Evolutionary conservation across 2,113 vertebrate species (phyloP).

Genomic region (Elephas maximus): DNA sequence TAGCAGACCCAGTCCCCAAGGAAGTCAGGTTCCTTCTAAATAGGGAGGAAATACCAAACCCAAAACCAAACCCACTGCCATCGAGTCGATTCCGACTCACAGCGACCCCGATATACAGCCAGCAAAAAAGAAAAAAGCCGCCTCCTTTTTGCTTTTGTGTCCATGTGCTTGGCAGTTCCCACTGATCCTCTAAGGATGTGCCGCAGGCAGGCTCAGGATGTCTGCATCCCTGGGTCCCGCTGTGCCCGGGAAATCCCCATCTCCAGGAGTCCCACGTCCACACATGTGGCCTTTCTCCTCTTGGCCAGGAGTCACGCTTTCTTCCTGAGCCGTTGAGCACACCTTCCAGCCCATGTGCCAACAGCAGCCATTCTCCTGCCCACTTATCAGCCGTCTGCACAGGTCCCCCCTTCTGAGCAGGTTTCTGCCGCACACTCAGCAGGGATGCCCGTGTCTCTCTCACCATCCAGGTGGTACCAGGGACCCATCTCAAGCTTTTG

Average conservation of each 20-base stretch:
- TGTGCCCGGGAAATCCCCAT: slow-evolving; percentile 80
- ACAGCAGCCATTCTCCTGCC: background rate
- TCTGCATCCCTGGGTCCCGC: slow-evolving; percentile 68
- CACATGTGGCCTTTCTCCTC: slow-evolving; percentile 65
- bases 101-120: background rate
- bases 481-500: background rate
- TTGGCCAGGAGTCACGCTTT: slow-evolving; percentile 55
- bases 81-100: too few relatives aligned
- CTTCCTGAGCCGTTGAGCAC: slow-evolving; percentile 54
- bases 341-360: background rate
- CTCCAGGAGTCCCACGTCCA: slow-evolving; percentile 74
- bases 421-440: background rate
- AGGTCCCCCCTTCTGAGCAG: background rate
- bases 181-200: slow-evolving; percentile 66
- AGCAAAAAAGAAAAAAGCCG: background rate
- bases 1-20: slow-evolving; percentile 22
- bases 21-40: slow-evolving; percentile 47
- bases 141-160: slow-evolving; percentile 35
- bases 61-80: too few relatives aligned
- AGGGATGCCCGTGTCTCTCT: background rate
- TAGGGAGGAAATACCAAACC: background rate
- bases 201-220: slow-evolving; percentile 67
- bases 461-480: slow-evolving; percentile 17
- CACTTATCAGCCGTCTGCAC: background rate
- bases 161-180: background rate